These are phyloP conservation scores for Netelia fuscicornis DNA, from an alignment of 2,888 invertebrate species.

Conservation along the genomic window DNA sequence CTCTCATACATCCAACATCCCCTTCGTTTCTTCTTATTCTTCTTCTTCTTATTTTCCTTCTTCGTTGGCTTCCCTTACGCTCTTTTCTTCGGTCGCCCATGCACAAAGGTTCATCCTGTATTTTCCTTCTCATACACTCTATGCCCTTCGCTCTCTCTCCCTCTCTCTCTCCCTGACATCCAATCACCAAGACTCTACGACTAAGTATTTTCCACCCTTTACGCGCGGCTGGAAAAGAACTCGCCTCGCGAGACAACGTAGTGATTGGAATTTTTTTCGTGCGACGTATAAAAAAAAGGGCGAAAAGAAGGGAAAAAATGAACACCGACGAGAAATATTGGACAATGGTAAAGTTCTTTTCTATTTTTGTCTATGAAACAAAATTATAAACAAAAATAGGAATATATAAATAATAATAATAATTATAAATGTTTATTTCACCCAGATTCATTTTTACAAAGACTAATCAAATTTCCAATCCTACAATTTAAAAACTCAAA, in stretches of 20 bases:
- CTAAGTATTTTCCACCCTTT: slow-evolving; percentile 18
- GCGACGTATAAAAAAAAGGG: slow-evolving; percentile 14
- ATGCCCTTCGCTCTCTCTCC: not conserved
- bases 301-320: not conserved
- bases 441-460: too few species aligned
- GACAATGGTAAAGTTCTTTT: not conserved
- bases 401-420: too few species aligned
- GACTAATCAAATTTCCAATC: too few species aligned
- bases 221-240: not conserved
- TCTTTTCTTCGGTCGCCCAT: not conserved
- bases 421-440: too few species aligned
- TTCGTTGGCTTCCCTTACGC: not conserved
- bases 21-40: slow-evolving; percentile 15
- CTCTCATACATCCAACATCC: slow-evolving; percentile 3
- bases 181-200: slow-evolving; percentile 45
- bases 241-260: not conserved
- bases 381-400: not conserved
- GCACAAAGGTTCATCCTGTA: too few species aligned
- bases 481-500: too few species aligned
- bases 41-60: not conserved
- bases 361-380: not conserved
- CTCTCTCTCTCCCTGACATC: slow-evolving; percentile 12
- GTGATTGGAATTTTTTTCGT: slow-evolving; percentile 43
- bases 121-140: too few species aligned
- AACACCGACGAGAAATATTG: slow-evolving; percentile 17